phyloP scores from a whole-genome alignment of 1,140 invertebrate genomes.

The Diuraphis noxia region DNA sequence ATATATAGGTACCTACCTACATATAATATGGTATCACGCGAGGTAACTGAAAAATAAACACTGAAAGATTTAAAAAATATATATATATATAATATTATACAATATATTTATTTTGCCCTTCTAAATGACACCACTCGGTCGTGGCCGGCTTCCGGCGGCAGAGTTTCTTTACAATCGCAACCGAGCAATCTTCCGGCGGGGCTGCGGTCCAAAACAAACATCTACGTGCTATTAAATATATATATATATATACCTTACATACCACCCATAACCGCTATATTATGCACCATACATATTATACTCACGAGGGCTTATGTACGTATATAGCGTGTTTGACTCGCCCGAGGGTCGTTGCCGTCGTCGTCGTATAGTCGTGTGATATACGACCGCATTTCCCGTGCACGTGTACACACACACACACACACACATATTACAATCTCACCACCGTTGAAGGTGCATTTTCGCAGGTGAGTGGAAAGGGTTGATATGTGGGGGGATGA shows the following conservation, averaged over 20 bases:
- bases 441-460: not conserved
- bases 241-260: not conserved
- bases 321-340: not conserved
- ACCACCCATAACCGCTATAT: not conserved
- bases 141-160: not conserved
- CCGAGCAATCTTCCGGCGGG: not conserved
- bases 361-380: not conserved
- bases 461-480: not conserved
- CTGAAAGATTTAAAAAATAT: not conserved
- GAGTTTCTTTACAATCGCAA: not conserved
- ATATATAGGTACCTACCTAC: not conserved
- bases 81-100: not conserved
- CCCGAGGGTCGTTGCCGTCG: not conserved
- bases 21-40: not conserved
- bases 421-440: not conserved
- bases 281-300: not conserved
- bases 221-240: not conserved
- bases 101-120: not conserved
- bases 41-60: conserved; percentile 13
- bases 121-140: not conserved
- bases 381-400: not conserved
- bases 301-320: not conserved
- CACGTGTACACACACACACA: not conserved
- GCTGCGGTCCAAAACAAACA: not conserved
- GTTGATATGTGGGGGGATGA: not conserved